Conservation (phyloP, 2,797 vertebrate species). For the Picus viridis region DNA sequence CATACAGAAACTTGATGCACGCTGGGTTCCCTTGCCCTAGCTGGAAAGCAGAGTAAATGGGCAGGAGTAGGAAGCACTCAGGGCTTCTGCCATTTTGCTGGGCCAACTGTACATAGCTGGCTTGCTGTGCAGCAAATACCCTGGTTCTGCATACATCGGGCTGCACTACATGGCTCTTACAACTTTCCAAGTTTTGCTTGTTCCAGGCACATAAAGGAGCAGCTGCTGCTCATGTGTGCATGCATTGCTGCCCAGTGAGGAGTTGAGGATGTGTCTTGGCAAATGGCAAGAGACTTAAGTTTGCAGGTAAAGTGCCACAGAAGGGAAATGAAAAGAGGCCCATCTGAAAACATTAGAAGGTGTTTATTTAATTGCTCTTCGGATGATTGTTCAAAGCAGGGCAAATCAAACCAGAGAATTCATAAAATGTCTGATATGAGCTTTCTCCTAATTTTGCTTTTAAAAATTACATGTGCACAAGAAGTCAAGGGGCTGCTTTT, state of each 20-base stretch:
- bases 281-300: constrained; percentile 48
- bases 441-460: not conserved
- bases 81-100: not conserved
- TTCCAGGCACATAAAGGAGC: constrained; percentile 66
- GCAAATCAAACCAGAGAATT: not conserved
- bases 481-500: not conserved
- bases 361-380: not conserved
- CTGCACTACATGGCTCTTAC: not conserved
- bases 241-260: constrained; percentile 12
- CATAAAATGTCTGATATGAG: not conserved
- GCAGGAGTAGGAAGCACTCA: not conserved
- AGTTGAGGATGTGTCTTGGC: constrained; percentile 40
- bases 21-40: not conserved
- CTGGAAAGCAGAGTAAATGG: not conserved
- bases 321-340: not conserved
- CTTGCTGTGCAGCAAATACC: not conserved
- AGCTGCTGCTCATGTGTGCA: constrained; percentile 56
- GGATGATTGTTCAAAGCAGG: not conserved
- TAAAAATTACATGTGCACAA: not conserved
- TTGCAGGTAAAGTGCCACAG: not conserved
- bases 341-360: not conserved
- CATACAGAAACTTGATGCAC: rapidly evolving
- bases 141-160: not conserved
- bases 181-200: constrained; percentile 26
- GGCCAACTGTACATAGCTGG: not conserved